Evolutionary conservation across 2,797 vertebrate genomes (phyloP).

Genomic region (Petrocephalus schoutedeni): DNA sequence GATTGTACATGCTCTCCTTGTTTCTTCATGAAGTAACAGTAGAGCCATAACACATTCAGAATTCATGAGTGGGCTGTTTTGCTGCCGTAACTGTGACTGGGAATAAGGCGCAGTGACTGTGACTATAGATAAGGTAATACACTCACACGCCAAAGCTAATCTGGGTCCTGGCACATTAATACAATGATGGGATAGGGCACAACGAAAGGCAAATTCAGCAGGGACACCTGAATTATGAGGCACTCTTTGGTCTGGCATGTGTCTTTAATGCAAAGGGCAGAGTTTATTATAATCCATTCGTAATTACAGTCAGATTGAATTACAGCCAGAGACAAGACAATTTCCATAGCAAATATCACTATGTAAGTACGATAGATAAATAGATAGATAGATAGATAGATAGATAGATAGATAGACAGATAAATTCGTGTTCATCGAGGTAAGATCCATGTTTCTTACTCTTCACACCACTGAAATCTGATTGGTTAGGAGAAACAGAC

Average conservation of each 20-base stretch:
- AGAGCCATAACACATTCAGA: background rate
- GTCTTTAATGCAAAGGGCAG: background rate
- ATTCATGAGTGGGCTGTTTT: background rate
- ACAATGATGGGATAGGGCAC: background rate
- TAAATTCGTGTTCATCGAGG: conserved; percentile 8
- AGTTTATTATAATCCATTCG: background rate
- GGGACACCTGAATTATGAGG: background rate
- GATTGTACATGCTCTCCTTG: background rate
- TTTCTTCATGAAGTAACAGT: background rate
- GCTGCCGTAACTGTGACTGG: background rate
- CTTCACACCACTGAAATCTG: conserved; percentile 99
- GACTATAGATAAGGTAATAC: background rate
- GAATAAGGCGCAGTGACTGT: background rate
- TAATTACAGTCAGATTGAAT: background rate
- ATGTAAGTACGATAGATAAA: background rate
- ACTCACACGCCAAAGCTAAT: background rate
- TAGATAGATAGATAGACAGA: background rate
- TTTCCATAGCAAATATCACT: background rate
- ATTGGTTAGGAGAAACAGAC: conserved; percentile 84
- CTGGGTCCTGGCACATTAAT: background rate
- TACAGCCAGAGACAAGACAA: background rate
- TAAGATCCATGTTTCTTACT: conserved; percentile 83
- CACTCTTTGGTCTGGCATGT: background rate
- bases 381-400: background rate
- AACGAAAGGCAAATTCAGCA: background rate